Evolutionary conservation across 2,888 invertebrate genomes (phyloP).

Genomic region (Carabus problematicus): DNA sequence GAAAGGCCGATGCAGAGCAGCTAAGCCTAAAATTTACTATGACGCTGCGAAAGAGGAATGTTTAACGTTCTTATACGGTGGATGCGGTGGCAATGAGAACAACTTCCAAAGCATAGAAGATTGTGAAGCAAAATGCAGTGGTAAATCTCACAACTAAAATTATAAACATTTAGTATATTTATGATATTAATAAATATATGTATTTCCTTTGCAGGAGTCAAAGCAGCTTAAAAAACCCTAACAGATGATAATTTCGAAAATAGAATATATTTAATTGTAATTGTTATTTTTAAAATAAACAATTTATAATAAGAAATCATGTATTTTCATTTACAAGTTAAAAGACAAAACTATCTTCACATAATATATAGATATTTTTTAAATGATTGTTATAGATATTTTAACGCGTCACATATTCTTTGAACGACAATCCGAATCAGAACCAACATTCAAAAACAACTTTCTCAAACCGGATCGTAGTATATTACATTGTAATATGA

Average conservation of each 20-base stretch:
- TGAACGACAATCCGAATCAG: too few species aligned
- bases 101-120: conserved; percentile 51
- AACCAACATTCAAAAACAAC: too few species aligned
- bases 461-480: too few species aligned
- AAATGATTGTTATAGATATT: too few species aligned
- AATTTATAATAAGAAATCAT: neutral
- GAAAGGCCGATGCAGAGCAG: conserved; percentile 53
- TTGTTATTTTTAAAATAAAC: neutral
- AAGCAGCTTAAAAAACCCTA: conserved; percentile 1
- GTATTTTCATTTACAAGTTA: neutral
- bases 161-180: too few species aligned
- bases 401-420: too few species aligned
- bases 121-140: conserved; percentile 28
- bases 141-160: conserved; percentile 1
- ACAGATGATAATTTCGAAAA: conserved; percentile 9
- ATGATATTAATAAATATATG: too few species aligned
- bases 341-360: neutral
- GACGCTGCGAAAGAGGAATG: conserved; percentile 60
- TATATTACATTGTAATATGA: too few species aligned
- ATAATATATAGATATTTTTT: too few species aligned
- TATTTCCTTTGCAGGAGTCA: conserved; percentile 17
- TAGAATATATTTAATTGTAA: neutral
- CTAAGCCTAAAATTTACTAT: conserved; percentile 57
- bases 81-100: conserved; percentile 65
- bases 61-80: conserved; percentile 64